phyloP scores from a whole-genome alignment of 2,113 vertebrate genomes.

The Psephotus haematonotus region DNA sequence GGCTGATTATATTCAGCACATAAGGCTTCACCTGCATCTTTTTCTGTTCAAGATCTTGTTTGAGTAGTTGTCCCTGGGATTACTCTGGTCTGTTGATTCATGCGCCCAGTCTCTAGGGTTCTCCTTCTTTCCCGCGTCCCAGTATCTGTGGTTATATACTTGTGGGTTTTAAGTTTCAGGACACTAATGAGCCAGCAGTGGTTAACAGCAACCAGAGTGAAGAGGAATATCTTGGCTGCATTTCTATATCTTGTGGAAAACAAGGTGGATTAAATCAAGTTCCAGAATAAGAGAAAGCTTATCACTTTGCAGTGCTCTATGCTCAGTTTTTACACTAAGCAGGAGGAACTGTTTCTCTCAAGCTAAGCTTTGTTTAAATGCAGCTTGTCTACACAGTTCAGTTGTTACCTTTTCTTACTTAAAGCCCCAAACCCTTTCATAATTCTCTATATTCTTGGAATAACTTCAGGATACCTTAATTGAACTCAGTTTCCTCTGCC shows the following conservation, averaged over 20 bases:
- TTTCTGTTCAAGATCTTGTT: not conserved
- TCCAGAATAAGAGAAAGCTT: not conserved
- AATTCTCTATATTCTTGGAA: not conserved
- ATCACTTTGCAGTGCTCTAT: not conserved
- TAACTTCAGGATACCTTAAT: not conserved
- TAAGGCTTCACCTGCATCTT: not conserved
- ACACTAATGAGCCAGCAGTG: not conserved
- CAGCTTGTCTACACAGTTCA: not conserved
- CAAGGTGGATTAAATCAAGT: not conserved
- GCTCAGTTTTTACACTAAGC: not conserved
- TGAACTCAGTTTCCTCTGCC: rapidly evolving
- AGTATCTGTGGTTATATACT: not conserved
- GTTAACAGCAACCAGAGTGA: not conserved
- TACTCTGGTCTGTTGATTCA: not conserved
- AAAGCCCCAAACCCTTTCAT: not conserved
- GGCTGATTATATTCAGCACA: not conserved
- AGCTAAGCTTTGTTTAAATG: not conserved
- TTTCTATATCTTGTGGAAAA: not conserved
- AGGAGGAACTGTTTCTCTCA: not conserved
- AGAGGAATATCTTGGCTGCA: not conserved
- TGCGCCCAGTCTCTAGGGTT: not conserved
- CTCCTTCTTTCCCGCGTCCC: rapidly evolving
- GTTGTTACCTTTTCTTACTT: not conserved
- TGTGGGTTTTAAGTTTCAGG: not conserved
- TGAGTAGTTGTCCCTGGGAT: not conserved